phyloP scores from a whole-genome alignment of 2,888 invertebrate species.

The Ectemnius continuus region DNA sequence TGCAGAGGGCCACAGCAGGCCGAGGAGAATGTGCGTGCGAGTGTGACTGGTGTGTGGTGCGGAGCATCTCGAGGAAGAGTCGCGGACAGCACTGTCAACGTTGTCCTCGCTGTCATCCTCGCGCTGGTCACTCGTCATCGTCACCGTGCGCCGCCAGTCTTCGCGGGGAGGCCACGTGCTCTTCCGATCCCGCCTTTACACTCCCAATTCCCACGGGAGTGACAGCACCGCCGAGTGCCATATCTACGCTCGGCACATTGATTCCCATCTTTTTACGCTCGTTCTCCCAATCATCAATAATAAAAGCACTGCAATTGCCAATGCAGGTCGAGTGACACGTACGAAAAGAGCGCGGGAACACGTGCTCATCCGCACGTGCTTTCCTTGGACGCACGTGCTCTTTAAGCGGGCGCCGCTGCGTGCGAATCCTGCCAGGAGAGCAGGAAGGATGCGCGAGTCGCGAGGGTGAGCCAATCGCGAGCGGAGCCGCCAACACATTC shows the following conservation, averaged over 20 bases:
- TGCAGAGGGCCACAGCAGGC: background rate
- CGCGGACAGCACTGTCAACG: conserved; percentile 23
- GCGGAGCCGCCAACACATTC: background rate
- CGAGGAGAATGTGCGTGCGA: conserved; percentile 22
- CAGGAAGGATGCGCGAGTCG: background rate
- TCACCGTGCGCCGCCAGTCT: conserved; percentile 16
- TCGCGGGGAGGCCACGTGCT: conserved; percentile 43
- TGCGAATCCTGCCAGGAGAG: background rate
- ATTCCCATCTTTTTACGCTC: background rate
- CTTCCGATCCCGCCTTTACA: conserved; percentile 21
- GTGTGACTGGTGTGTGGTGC: conserved; percentile 24
- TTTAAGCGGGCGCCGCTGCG: conserved; percentile 20
- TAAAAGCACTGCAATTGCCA: background rate
- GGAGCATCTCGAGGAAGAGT: conserved; percentile 32
- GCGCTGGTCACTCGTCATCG: conserved; percentile 17
- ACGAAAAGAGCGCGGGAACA: conserved; percentile 44
- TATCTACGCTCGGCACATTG: too few species aligned
- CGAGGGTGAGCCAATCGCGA: background rate
- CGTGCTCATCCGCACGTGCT: conserved; percentile 54
- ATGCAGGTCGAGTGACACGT: conserved; percentile 20
- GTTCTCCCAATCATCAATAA: conserved; percentile 16
- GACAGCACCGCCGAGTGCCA: too few species aligned
- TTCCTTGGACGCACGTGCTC: conserved; percentile 46
- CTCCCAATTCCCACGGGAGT: conserved; percentile 19
- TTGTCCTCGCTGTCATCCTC: conserved; percentile 12